A percentile compares a stretch with the other conserved stretches of the same genome.
phyloP scores from a whole-genome alignment of 1,140 invertebrate genomes.

The Drosophila persimilis region DNA sequence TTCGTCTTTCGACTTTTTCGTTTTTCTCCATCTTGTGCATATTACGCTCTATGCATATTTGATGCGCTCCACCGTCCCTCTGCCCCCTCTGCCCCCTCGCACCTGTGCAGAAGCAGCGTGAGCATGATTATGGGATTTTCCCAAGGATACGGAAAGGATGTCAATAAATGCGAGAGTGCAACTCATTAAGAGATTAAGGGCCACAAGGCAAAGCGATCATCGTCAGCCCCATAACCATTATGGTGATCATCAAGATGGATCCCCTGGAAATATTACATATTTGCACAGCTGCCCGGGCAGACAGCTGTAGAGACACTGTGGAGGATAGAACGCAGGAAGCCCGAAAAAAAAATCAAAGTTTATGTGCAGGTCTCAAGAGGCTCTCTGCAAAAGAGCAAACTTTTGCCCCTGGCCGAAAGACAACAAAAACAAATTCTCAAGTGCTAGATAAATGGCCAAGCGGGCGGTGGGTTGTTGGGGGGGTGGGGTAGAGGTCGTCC shows the following conservation, averaged over 20 bases:
- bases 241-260: too few species aligned
- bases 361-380: constrained; percentile 66
- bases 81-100: neutral
- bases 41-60: constrained; percentile 75
- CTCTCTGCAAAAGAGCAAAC: constrained; percentile 48
- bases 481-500: neutral
- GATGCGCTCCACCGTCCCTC: constrained; percentile 30
- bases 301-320: neutral
- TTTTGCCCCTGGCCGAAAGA: constrained; percentile 43
- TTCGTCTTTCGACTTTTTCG: constrained; percentile 38
- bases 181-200: constrained; percentile 77
- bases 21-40: constrained; percentile 58
- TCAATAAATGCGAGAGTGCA: constrained; percentile 73
- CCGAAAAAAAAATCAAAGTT: constrained; percentile 48
- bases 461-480: neutral
- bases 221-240: constrained; percentile 9
- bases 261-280: constrained; percentile 2
- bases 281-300: constrained; percentile 26
- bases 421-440: constrained; percentile 60
- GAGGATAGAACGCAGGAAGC: too few species aligned
- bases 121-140: constrained; percentile 67
- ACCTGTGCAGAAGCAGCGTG: constrained; percentile 15
- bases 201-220: constrained; percentile 48
- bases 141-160: constrained; percentile 50
- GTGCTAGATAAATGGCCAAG: constrained; percentile 63